Conservation (phyloP, 2,113 vertebrate species). For the Myxocyprinus asiaticus region DNA sequence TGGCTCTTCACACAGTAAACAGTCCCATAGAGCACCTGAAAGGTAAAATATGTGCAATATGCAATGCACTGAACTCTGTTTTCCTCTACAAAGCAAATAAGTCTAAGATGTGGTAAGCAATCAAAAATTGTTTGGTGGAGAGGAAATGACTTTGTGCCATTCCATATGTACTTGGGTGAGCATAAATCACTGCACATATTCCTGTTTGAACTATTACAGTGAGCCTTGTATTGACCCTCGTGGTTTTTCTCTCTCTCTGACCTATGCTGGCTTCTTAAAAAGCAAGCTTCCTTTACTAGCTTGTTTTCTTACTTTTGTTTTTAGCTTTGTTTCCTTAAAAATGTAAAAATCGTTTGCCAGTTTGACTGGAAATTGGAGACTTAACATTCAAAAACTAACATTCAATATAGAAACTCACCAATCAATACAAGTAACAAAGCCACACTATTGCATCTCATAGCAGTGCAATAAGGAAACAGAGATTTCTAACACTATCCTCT, state of each 20-base stretch:
- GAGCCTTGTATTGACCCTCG: background rate
- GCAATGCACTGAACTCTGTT: background rate
- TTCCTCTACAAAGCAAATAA: conserved; percentile 26
- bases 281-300: background rate
- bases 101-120: conserved; percentile 36
- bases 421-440: conserved; percentile 35
- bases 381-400: conserved; percentile 16
- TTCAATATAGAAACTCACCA: conserved; percentile 20
- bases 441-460: conserved; percentile 32
- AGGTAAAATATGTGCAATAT: conserved; percentile 22
- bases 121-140: conserved; percentile 21
- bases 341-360: background rate
- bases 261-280: conserved; percentile 1
- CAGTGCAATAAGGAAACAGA: conserved; percentile 44
- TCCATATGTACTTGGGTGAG: conserved; percentile 16
- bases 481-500: conserved; percentile 40
- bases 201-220: conserved; percentile 5
- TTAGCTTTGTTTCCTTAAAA: background rate
- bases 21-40: conserved; percentile 30
- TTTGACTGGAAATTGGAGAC: conserved; percentile 6
- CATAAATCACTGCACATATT: conserved; percentile 24
- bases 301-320: no score
- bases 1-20: conserved; percentile 56
- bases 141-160: conserved; percentile 16
- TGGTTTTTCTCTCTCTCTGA: background rate